Percentiles rank a stretch among this genome's conserved stretches.
These are phyloP conservation scores for Spea multiplicata DNA, from an alignment of 2,113 vertebrate species.

Conservation along the genomic window DNA sequence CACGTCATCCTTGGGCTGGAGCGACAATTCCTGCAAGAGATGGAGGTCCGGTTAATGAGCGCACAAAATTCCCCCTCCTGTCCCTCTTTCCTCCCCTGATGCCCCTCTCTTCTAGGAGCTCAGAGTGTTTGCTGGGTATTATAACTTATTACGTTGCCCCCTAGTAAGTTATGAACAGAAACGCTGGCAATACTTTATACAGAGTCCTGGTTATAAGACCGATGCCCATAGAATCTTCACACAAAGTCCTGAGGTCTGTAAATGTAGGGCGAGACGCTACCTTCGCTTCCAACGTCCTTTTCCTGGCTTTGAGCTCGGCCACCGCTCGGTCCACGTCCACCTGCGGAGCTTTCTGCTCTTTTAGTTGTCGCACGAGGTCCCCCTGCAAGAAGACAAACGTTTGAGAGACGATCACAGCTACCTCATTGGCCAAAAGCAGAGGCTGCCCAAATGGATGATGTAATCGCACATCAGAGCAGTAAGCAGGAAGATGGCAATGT, in stretches of 20 bases:
- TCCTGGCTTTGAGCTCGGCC: conserved; percentile 90
- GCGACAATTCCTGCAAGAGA: conserved; percentile 77
- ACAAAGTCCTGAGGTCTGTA: no score
- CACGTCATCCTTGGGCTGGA: conserved; percentile 94
- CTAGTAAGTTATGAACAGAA: no score
- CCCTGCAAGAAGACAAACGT: conserved; percentile 66
- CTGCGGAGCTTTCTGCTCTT: conserved; percentile 85
- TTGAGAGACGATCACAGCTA: neutral
- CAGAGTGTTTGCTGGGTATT: no score
- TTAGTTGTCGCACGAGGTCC: conserved; percentile 88
- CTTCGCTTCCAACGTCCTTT: conserved; percentile 87
- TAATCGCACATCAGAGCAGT: no score
- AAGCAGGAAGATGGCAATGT: no score
- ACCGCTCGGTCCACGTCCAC: conserved; percentile 91
- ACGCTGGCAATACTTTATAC: no score
- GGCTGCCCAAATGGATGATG: no score
- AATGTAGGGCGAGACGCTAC: conserved; percentile 54
- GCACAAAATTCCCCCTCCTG: neutral
- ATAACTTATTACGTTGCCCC: no score
- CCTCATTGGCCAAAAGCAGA: no score
- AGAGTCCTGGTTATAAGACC: no score
- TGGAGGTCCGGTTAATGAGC: neutral
- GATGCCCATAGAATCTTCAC: no score
- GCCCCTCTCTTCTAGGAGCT: no score
- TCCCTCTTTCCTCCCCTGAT: neutral